phyloP scores from a whole-genome alignment of 2,888 invertebrate species.

The Tenthredo mesomela region DNA sequence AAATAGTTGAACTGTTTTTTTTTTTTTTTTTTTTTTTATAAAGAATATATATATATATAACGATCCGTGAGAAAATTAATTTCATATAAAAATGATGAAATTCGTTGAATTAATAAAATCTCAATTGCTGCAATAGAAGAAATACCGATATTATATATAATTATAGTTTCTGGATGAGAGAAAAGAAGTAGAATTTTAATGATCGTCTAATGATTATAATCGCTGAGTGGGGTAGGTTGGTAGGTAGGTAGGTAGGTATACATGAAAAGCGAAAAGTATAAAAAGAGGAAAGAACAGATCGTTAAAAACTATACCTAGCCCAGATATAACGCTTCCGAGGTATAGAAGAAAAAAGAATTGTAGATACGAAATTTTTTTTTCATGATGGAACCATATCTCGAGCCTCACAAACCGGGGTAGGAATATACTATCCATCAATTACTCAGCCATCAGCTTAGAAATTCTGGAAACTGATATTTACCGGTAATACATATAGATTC shows the following conservation, averaged over 20 bases:
- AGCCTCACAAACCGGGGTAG: neutral
- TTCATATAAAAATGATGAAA: no score
- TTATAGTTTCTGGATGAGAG: neutral
- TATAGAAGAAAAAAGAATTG: neutral
- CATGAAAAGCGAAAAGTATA: neutral
- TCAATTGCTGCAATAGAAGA: no score
- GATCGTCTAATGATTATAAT: slow-evolving; percentile 13
- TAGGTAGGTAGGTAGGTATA: no score
- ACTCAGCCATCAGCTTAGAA: neutral
- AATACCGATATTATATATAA: neutral
- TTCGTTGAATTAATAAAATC: no score
- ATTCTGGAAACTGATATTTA: neutral
- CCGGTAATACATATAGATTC: neutral
- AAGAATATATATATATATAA: neutral
- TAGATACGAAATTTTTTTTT: neutral
- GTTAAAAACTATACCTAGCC: neutral
- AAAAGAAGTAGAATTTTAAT: slow-evolving; percentile 14
- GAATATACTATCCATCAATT: neutral
- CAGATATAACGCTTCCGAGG: neutral
- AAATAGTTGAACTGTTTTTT: neutral
- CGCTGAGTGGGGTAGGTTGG: neutral
- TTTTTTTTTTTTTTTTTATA: neutral
- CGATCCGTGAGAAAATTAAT: no score
- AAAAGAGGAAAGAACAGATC: neutral
- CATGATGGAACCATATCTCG: neutral